Evolutionary conservation across 2,113 vertebrate genomes (phyloP), one percentile per base, ranked within the genome.

Genomic region (Speoplatyrhinus poulsoni): DNA sequence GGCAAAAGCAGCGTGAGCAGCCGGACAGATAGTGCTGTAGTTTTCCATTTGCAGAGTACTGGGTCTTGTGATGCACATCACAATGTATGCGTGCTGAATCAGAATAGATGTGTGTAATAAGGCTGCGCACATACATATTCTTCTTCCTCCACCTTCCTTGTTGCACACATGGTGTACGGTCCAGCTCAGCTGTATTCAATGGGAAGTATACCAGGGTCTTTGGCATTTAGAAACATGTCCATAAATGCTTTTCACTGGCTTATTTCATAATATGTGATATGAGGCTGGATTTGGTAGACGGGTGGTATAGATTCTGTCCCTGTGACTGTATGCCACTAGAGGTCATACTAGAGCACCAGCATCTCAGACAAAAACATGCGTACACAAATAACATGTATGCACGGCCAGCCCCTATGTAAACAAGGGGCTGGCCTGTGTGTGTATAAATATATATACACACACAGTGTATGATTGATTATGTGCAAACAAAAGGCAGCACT

Each of bases 21-120:
- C 47, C 17, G 62, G 60, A 77, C 79, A 85, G 69, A 75, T 88
- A 82, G 68, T 75, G 73, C 19, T 19, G 19, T 26, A 81, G 78
- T 85, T 47, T 82, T 79, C 84, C 75, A 70, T 13, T 67, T 47
- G 69, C 67, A 76, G 74, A 70, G 64, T 15, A 73, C 26, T 26
- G 26, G 26, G 26, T 26, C 26, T 26, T 26, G 26, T 26, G 2
- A 26, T 26, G 26, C 26, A 26, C 26, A 26, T 26, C 26, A 26
- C 26, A 26, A 26, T 26, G 26, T 26, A 26, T 26, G 73, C 80
- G 84, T 55, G 79, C 76, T 81, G 63, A 59, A 67, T 10, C 56
- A 55, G 53, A 55, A 41, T 41, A 6, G 36, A 41, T 5, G 7
- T 41, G 36, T 41, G 36, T 26, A 26, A 26, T 26, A 26, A 26